phyloP scores from a whole-genome alignment of 2,888 invertebrate species.

The Drosophila cyrtoloma region DNA sequence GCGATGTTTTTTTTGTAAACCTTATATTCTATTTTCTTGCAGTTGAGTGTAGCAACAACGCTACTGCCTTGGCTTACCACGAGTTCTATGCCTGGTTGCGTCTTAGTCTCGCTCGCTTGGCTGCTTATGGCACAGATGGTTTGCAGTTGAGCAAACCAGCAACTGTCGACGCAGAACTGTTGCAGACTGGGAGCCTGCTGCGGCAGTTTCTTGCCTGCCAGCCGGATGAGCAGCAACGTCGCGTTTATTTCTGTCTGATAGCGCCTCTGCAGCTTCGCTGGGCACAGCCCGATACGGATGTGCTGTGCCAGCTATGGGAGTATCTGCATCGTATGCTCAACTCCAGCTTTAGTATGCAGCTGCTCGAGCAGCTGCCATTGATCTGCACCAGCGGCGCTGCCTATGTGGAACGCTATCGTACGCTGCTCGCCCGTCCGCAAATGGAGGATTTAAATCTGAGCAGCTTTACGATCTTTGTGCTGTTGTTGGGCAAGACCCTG shows the following conservation, averaged over 20 bases:
- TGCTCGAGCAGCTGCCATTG: slow-evolving; percentile 85
- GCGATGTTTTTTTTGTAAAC: background rate
- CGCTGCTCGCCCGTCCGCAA: slow-evolving; percentile 76
- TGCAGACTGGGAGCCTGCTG: slow-evolving; percentile 61
- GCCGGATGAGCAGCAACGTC: slow-evolving; percentile 86
- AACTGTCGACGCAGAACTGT: slow-evolving; percentile 25
- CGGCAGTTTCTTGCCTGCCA: slow-evolving; percentile 85
- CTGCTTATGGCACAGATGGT: slow-evolving; percentile 84
- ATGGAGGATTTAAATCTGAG: slow-evolving; percentile 83
- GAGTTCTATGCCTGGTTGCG: slow-evolving; percentile 86
- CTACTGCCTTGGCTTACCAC: slow-evolving; percentile 59
- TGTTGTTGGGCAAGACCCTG: slow-evolving; percentile 85
- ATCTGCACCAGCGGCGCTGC: slow-evolving; percentile 78
- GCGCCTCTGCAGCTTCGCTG: slow-evolving; percentile 85
- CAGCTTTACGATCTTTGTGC: slow-evolving; percentile 86
- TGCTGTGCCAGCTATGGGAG: slow-evolving; percentile 87
- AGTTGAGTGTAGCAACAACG: slow-evolving; percentile 30
- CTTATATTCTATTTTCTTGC: background rate
- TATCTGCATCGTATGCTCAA: slow-evolving; percentile 87
- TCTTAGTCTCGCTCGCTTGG: slow-evolving; percentile 85
- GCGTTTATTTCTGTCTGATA: slow-evolving; percentile 85
- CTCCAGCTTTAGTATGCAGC: slow-evolving; percentile 86
- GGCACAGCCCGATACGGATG: slow-evolving; percentile 85
- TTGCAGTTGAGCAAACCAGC: slow-evolving; percentile 36
- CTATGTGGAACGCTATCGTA: slow-evolving; percentile 84